These are phyloP conservation scores for Dicrurus megarhynchus DNA, from an alignment of 2,113 vertebrate genomes.

Conservation along the genomic window DNA sequence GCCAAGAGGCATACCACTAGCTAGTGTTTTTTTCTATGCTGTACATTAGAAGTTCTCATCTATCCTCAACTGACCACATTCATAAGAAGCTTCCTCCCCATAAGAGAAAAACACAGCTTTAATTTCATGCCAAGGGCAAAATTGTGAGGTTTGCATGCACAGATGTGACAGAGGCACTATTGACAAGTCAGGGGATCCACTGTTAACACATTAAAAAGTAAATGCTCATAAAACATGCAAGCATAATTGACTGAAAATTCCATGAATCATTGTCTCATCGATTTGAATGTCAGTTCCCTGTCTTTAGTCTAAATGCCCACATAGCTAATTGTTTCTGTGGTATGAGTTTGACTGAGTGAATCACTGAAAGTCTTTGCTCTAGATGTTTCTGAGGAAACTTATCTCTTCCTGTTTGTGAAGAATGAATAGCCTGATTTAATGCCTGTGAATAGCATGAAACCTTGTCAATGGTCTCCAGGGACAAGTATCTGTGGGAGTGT, in stretches of 20 bases:
- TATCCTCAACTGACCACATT: neutral
- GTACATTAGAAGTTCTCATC: neutral
- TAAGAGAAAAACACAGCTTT: neutral
- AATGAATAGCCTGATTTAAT: constrained; percentile 21
- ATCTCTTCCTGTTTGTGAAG: neutral
- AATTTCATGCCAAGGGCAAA: neutral
- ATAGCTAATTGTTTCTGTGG: neutral
- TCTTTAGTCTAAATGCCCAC: neutral
- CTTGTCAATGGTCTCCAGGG: neutral
- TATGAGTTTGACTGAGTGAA: neutral
- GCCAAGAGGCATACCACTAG: neutral
- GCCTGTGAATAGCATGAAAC: constrained; percentile 1
- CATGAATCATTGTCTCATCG: neutral
- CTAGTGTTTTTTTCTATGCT: neutral
- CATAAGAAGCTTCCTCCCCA: neutral
- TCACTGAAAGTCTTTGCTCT: neutral
- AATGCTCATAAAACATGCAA: neutral
- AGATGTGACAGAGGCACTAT: neutral
- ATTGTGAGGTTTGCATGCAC: neutral
- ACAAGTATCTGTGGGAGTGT: neutral
- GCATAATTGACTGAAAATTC: neutral
- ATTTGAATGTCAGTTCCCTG: neutral
- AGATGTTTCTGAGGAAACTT: constrained; percentile 2
- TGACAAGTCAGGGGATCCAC: neutral
- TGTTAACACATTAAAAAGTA: neutral